Conservation (phyloP, 2,113 vertebrate genomes). For the Tyto alba region DNA sequence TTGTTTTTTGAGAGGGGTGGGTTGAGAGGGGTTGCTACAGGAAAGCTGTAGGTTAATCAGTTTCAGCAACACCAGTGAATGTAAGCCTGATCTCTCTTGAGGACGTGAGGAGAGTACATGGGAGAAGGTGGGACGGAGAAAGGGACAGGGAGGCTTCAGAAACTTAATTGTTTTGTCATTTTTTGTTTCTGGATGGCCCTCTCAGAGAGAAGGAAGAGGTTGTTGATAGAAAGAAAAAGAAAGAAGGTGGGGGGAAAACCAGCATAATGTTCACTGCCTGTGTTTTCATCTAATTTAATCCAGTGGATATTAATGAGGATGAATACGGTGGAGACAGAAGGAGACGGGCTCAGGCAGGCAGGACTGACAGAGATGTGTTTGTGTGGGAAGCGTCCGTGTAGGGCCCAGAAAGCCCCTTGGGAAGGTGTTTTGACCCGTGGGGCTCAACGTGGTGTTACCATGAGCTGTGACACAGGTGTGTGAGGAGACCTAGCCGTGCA, state of each 20-base stretch:
- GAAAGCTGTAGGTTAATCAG: slow-evolving; percentile 66
- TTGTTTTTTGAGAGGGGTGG: slow-evolving; percentile 65
- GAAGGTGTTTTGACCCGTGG: background rate
- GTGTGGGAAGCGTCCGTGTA: background rate
- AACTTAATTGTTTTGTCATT: slow-evolving; percentile 16
- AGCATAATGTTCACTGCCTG: background rate
- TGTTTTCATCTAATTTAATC: background rate
- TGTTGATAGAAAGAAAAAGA: background rate
- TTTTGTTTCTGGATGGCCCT: slow-evolving; percentile 20
- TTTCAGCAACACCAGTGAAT: slow-evolving; percentile 48
- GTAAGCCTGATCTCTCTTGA: slow-evolving; percentile 38
- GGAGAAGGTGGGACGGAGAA: slow-evolving; percentile 15
- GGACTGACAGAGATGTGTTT: background rate
- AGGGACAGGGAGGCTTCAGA: background rate
- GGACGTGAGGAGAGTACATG: background rate
- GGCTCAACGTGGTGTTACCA: background rate
- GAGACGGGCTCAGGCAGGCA: background rate
- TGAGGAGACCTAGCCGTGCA: background rate
- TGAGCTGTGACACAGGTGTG: no score
- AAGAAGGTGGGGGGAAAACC: background rate
- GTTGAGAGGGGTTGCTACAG: slow-evolving; percentile 47
- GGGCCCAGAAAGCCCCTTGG: background rate
- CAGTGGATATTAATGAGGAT: background rate
- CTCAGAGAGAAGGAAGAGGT: slow-evolving; percentile 33
- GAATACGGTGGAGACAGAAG: background rate